Evolutionary conservation across 1,140 invertebrate species (phyloP), one percentile per base, ranked within the genome.

Genomic region (Nephila pilipes): DNA sequence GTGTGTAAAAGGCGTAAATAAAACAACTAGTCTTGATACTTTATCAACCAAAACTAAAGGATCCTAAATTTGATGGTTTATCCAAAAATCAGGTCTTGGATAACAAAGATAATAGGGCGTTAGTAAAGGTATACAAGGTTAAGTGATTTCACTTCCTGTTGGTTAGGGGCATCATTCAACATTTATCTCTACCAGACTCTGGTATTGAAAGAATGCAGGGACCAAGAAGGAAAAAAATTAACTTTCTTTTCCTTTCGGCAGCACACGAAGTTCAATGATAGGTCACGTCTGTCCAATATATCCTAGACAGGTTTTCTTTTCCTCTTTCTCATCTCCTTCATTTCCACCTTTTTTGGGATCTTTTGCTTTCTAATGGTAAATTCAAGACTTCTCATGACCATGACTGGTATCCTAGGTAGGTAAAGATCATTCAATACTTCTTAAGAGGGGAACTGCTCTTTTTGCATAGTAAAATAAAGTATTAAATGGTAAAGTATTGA

Each of bases 61-160:
- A 10, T 22, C 60, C 1, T 22, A n/a, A 65, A 65, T 10, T 65
- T 65, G 1, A 22, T 69, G 65, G 65, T 29, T 25, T 46, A 12
- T 29, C 10, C 29, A 69, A 69, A 38, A 54, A 38, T 36, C 20
- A 16, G 12, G 79, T 6, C 6, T 18, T 8, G 46, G 22, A 46
- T 81, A n/a, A 25, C 4, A 2, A 46, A 46, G 8, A 46, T 46
- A 46, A 46, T 46, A 8, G 8, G 4, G 0, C 38, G 38, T 46
- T 46, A 0, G 38, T 12, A 16, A 2, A 18, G 36, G 22, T 36
- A 46, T 81, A 18, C 18, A 46, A 36, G 20, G 79, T 81, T 81
- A 81, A 81, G 79, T 81, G 38, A 81, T 81, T 81, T 81, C 79
- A 54, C 79, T 54, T 81, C 79, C 79, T 54, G 79, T 20, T 46